A percentile compares a stretch with the other conserved stretches of the same genome.
Evolutionary conservation across 92 coral and sea anemone species (phyloP).

Genomic region (Porites rus): DNA sequence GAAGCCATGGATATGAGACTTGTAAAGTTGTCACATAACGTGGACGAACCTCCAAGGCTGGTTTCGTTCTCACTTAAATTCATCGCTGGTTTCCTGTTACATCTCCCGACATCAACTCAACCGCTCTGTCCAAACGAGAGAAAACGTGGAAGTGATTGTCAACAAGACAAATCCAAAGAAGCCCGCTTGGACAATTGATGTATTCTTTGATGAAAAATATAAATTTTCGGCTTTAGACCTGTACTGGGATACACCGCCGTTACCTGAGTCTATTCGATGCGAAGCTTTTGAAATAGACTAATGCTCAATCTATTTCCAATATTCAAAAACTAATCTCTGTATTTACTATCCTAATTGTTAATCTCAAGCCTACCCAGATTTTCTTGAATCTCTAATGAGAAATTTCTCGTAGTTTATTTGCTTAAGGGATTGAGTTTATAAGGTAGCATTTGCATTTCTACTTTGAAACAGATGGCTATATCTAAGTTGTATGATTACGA

Average conservation of each 20-base stretch:
- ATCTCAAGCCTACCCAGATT: not conserved
- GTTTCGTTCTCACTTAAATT: constrained; percentile 18
- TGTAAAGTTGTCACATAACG: not conserved
- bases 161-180: no score
- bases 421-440: not conserved
- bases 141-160: not conserved
- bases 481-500: not conserved
- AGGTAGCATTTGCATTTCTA: not conserved
- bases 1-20: constrained; percentile 19
- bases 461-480: not conserved
- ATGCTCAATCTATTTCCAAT: constrained; percentile 1
- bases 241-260: no score
- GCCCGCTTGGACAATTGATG: no score
- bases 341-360: constrained; percentile 5
- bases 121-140: not conserved
- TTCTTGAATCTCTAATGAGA: constrained; percentile 18
- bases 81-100: not conserved
- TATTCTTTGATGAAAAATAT: no score
- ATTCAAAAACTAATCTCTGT: not conserved
- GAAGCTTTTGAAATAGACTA: no score
- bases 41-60: not conserved
- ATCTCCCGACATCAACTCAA: not conserved
- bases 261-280: no score
- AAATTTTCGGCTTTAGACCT: no score
- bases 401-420: not conserved